These are phyloP conservation scores for Clarias batrachus DNA, from an alignment of 2,113 vertebrate genomes.

Conservation along the genomic window DNA sequence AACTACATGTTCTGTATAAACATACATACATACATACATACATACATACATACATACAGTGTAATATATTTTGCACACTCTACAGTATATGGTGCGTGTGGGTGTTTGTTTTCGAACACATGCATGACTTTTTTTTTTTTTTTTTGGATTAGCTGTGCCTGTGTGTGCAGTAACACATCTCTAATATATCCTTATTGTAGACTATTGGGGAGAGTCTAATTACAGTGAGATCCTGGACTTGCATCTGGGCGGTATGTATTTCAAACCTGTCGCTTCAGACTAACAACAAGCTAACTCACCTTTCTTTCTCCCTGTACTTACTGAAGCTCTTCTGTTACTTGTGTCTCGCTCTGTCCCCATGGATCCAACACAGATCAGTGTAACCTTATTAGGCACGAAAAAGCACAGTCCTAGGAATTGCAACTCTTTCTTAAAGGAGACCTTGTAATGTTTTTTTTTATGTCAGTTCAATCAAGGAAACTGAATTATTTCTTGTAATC, in stretches of 20 bases:
- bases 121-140: conserved; percentile 38
- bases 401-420: neutral
- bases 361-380: conserved; percentile 72
- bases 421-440: neutral
- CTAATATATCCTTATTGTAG: conserved; percentile 98
- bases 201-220: conserved; percentile 99
- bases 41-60: conserved; percentile 54
- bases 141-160: conserved; percentile 61
- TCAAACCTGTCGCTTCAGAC: conserved; percentile 82
- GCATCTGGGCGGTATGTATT: conserved; percentile 99
- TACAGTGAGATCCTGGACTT: conserved; percentile 99
- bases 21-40: conserved; percentile 27
- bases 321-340: neutral
- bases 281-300: conserved; percentile 83
- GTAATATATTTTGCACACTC: conserved; percentile 46
- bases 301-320: conserved; percentile 57
- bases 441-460: neutral
- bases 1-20: conserved; percentile 51
- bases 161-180: conserved; percentile 85
- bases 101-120: conserved; percentile 34
- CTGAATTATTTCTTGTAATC: neutral
- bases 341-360: neutral
- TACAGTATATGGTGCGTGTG: conserved; percentile 16
- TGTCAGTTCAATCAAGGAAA: neutral
- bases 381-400: conserved; percentile 32